These are phyloP conservation scores for Spilogale gracilis DNA, from an alignment of 2,113 vertebrate genomes.

Conservation along the genomic window DNA sequence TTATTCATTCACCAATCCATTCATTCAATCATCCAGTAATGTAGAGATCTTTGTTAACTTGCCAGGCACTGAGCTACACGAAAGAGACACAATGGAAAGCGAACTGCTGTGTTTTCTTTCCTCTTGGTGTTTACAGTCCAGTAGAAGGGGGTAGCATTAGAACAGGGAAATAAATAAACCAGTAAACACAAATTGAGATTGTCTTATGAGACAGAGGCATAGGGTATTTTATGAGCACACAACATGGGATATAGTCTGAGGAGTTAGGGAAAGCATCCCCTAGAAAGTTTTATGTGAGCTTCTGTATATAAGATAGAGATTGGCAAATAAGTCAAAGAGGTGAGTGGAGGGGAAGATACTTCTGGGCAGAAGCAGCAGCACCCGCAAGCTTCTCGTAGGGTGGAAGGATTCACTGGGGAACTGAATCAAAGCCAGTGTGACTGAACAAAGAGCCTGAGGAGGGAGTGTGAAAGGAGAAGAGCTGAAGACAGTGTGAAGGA, in stretches of 20 bases:
- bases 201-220: neutral
- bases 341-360: neutral
- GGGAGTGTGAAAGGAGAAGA: neutral
- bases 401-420: neutral
- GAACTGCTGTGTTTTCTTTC: neutral
- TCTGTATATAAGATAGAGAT: neutral
- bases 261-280: neutral
- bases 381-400: neutral
- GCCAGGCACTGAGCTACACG: neutral
- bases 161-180: neutral
- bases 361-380: neutral
- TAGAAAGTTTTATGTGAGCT: neutral
- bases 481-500: neutral
- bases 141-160: neutral
- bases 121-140: neutral
- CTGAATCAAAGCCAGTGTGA: neutral
- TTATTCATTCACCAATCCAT: neutral
- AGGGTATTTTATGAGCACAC: neutral
- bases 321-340: neutral
- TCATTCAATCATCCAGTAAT: neutral
- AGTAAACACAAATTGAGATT: neutral
- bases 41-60: neutral
- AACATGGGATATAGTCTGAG: neutral
- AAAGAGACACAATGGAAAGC: neutral
- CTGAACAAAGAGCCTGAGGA: neutral